A percentile compares a stretch with the other conserved stretches of the same genome.
These are phyloP conservation scores for Xanthia icteritia DNA, from an alignment of 2,888 invertebrate species.

Conservation along the genomic window DNA sequence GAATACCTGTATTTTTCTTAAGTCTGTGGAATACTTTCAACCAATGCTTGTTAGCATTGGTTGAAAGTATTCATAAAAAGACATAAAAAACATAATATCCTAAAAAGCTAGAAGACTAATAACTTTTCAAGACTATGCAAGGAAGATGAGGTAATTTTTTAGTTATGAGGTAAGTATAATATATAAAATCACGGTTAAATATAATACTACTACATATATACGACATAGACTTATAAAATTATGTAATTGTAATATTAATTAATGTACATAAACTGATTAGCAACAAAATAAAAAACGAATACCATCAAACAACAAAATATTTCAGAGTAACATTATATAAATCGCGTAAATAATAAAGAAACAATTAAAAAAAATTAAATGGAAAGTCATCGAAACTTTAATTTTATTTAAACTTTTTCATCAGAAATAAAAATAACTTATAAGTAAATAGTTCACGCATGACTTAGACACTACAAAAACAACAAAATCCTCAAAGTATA, in stretches of 20 bases:
- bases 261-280: neutral
- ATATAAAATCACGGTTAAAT: neutral
- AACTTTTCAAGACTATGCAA: neutral
- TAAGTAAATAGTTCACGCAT: neutral
- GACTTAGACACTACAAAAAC: neutral
- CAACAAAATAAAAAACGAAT: neutral
- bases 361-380: neutral
- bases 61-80: no score
- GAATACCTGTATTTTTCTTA: no score
- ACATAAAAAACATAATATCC: neutral
- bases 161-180: neutral
- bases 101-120: neutral
- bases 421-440: neutral
- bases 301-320: neutral
- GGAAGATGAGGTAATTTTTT: neutral
- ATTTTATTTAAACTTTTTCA: neutral
- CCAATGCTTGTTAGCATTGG: no score
- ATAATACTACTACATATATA: neutral
- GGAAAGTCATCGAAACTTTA: neutral
- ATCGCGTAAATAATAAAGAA: neutral
- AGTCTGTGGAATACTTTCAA: no score
- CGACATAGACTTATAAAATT: no score
- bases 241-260: no score
- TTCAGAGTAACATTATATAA: no score
- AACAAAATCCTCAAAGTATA: neutral